phyloP scores from a whole-genome alignment of 2,113 vertebrate genomes.

The Circaetus cinerascens region DNA sequence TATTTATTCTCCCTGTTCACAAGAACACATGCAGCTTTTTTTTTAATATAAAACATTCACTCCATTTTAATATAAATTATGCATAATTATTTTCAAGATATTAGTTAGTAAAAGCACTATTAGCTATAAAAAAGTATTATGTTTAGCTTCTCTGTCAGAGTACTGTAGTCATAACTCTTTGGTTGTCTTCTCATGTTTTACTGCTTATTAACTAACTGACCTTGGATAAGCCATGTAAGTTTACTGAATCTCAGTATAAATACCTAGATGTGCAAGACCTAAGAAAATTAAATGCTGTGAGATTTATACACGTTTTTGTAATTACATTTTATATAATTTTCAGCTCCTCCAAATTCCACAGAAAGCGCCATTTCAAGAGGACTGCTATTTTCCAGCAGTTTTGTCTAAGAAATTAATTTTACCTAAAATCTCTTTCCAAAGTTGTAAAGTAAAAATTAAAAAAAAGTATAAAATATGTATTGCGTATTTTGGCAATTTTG shows the following conservation, averaged over 20 bases:
- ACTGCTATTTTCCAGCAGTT: background rate
- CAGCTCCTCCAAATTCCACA: background rate
- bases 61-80: background rate
- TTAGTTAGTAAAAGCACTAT: background rate
- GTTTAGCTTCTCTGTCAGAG: background rate
- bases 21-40: background rate
- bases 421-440: background rate
- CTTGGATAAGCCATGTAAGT: background rate
- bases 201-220: background rate
- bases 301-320: background rate
- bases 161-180: background rate
- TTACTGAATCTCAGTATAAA: background rate
- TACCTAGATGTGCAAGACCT: background rate
- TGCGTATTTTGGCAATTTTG: background rate
- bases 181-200: background rate
- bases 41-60: background rate
- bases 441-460: background rate
- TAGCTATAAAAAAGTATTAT: background rate
- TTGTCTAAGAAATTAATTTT: background rate
- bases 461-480: too few relatives aligned
- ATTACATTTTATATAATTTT: background rate
- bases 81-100: background rate
- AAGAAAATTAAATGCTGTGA: background rate
- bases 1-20: background rate
- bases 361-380: background rate